Evolutionary conservation across 2,888 invertebrate genomes (phyloP), one percentile per base, ranked within the genome.

Genomic region (Latrodectus hesperus): DNA sequence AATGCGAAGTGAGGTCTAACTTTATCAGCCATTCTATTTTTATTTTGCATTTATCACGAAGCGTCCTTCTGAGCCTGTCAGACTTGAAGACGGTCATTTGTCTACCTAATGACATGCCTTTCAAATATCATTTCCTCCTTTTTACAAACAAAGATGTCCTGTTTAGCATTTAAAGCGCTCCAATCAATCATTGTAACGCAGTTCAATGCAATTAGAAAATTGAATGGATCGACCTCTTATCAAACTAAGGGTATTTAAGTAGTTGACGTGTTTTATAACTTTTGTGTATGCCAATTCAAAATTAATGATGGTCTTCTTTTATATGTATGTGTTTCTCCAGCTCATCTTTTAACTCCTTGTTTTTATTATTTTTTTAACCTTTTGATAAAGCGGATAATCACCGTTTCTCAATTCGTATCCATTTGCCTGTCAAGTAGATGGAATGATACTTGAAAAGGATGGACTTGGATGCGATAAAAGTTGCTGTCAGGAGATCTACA

Each of bases 381-480:
- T 53, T 80, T 85, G 79, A 85, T 85, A 68, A 78, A 80, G 79
- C 38, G 67, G 74, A 75, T 85, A 85, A 79, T 85, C 74, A 64
- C 70, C 38, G 70, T 14, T 38, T 26, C 51, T 70, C 85, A 60
- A 85, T 85, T 75, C 77, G 74, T 75, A 85, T 79, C 79, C 85
- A 85, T 85, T 85, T 85, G 52, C 74, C 75, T 85, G 85, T 85
- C 85, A 85, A 55, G 68, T 75, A 26, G 75, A 12, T 17, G n/a
- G 73, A 81, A 17, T 68, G 75, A 75, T 82, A 70, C 73, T 52
- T 74, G 51, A 82, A 68, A 52, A 67, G 79, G 60, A 81, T 52
- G 72, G 80, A 80, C 72, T 68, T 11, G 68, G 51, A 52, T 52
- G 22, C 60, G 72, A 80, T 67, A 81, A 67, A 55, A 65, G 11